Evolutionary conservation across 2,797 vertebrate genomes (phyloP), one percentile per base, ranked within the genome.

Genomic region (Sebastes hopkinsi): DNA sequence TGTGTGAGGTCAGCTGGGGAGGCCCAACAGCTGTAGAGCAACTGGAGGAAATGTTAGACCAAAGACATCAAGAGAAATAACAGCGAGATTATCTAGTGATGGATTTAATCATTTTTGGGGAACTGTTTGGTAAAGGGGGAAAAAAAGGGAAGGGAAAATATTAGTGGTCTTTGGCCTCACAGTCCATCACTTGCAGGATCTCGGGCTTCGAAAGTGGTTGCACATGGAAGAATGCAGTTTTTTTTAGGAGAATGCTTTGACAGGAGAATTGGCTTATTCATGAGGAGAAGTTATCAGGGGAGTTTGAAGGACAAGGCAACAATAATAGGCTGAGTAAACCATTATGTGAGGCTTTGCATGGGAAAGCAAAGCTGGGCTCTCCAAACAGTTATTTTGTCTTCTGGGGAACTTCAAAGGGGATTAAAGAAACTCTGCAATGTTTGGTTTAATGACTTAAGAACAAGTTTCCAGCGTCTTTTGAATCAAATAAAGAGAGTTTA

Each of bases 211-310:
- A 89, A 94, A 94, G 85, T 91, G 91, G 82, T 94, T 90, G 83
- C 92, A 94, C 85, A 87, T 93, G 91, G 84, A 91, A 85, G 85
- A 90, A 89, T 86, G 84, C 55, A 80, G 70, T 18, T 71, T 90
- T 88, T 81, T 27, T 25, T 25, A 68, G 46, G 67, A 81, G 71
- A 86, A 81, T 25, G 72, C 77, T 93, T 91, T 93, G 82, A 93
- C 88, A 82, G 85, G 68, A 82, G 87, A 84, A 80, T 83, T 87
- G 80, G 84, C 78, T 84, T 83, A 80, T 89, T 90, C 84, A 84
- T 75, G 54, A 85, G 80, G 75, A 91, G 74, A 89, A 86, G 71
- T 78, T 85, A 90, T 90, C 84, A 84, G 74, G 56, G 76, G 81
- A 77, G 79, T 74, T 89, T 82, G 86, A 91, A 85, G 73, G 89